phyloP scores from a whole-genome alignment of 2,797 vertebrate genomes.

The Odontamblyopus rebecca region DNA sequence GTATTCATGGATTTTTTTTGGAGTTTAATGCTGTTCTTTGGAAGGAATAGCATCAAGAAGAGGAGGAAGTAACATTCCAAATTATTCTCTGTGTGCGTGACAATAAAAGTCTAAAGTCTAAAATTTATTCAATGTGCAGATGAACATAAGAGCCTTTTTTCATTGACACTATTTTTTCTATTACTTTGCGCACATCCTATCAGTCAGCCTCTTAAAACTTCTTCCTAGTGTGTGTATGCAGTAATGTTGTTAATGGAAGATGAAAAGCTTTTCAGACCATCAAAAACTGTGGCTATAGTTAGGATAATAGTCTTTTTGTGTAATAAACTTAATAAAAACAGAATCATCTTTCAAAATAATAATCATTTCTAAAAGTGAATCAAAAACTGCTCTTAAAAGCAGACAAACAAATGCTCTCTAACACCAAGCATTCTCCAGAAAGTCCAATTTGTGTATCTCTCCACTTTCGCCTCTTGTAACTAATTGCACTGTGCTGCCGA shows the following conservation, averaged over 20 bases:
- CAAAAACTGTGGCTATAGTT: neutral
- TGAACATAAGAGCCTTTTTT: no score
- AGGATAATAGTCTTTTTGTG: neutral
- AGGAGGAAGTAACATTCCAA: no score
- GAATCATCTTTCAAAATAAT: neutral
- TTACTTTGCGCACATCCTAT: no score
- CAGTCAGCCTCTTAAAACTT: neutral
- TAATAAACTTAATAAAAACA: neutral
- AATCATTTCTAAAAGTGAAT: neutral
- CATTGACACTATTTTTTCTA: no score
- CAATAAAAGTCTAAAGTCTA: no score
- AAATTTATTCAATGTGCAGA: no score
- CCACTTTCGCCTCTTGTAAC: constrained; percentile 33
- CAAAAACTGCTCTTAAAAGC: neutral
- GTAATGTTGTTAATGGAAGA: no score
- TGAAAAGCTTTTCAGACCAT: neutral
- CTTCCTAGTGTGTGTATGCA: neutral
- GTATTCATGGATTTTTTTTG: no score
- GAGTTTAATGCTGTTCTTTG: no score
- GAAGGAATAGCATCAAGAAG: no score
- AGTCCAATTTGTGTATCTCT: constrained; percentile 37
- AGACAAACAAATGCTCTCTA: neutral
- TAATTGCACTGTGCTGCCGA: constrained; percentile 55
- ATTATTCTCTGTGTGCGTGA: no score
- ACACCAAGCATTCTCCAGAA: constrained; percentile 20